Evolutionary conservation across 2,888 invertebrate genomes (phyloP), one percentile per base, ranked within the genome.

Genomic region (Meiosimyza decipiens): DNA sequence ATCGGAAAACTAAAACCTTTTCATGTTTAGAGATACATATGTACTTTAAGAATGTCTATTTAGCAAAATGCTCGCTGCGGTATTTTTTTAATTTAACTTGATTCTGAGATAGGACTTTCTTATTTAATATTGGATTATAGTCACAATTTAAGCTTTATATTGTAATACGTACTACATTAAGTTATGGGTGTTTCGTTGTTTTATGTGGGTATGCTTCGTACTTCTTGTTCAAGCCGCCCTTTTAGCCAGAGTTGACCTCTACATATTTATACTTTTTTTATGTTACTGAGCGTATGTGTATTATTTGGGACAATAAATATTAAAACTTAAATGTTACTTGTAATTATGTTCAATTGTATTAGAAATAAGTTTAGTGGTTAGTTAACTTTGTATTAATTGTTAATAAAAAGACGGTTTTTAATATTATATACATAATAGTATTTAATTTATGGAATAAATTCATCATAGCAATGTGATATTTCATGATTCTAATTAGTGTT

Each of bases 181-280:
- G 59, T 47, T 50, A 12, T 11, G 11, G 59, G 59, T 50, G 67
- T 63, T 40, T 63, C 18, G 63, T 63, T 51, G 49, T 59, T 12
- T 15, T 57, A 40, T 59, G 50, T n/a, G 15, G 51, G 3, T 52
- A 49, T 15, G 52, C 3, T 18, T 22, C 15, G 18, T 28, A 40
- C 11, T 47, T 52, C 15, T 28, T 33, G 28, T 55, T 40, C n/a
- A 51, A 60, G 18, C 49, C 64, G 64, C 69, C 59, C 50, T 57
- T 70, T 64, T 64, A 64, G 65, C 72, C 69, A 16, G 68, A 74
- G 74, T 72, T 71, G 67, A 51, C 72, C 72, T 72, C 68, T 28
- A 28, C 15, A 15, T 13, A 16, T 40, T 62, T 40, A n/a, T 57
- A 57, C 11, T 18, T 57, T 6, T 57, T 6, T 57, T 57, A 1